Evolutionary conservation across 2,113 vertebrate genomes (phyloP).

Genomic region (Eublepharis macularius): DNA sequence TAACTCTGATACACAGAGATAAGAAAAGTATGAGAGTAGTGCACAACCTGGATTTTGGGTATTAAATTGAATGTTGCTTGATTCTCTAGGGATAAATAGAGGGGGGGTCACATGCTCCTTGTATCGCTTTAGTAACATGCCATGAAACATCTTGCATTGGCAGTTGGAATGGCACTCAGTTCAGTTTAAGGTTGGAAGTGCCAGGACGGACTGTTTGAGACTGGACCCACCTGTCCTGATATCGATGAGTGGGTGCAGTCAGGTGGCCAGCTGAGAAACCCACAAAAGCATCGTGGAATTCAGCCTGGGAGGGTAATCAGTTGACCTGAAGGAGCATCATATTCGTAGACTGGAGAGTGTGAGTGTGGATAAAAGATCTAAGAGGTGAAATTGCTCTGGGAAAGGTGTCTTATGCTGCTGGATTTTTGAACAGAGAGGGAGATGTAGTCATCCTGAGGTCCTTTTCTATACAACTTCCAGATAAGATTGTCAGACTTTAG

Average conservation of each 20-base stretch:
- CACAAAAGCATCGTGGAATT: not conserved
- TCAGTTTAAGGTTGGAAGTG: not conserved
- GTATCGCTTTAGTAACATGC: not conserved
- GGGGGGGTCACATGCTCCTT: not conserved
- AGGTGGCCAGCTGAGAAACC: no score
- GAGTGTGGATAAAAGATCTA: not conserved
- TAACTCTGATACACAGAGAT: not conserved
- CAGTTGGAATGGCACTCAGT: no score
- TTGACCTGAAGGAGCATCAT: not conserved
- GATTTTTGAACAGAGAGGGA: conserved; percentile 20
- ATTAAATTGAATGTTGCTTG: not conserved
- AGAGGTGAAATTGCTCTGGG: not conserved
- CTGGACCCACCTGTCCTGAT: not conserved
- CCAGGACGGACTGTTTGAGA: not conserved
- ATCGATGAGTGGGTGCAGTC: not conserved
- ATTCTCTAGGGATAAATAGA: not conserved
- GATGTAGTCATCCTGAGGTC: not conserved
- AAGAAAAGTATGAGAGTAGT: not conserved
- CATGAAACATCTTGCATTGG: no score
- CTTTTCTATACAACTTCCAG: not conserved
- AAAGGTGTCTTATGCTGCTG: not conserved
- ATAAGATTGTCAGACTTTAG: not conserved
- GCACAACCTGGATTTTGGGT: not conserved
- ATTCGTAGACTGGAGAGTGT: not conserved
- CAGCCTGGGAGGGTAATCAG: not conserved